phyloP scores from a whole-genome alignment of 1,140 invertebrate species.

The Zaprionus gabonicus region DNA sequence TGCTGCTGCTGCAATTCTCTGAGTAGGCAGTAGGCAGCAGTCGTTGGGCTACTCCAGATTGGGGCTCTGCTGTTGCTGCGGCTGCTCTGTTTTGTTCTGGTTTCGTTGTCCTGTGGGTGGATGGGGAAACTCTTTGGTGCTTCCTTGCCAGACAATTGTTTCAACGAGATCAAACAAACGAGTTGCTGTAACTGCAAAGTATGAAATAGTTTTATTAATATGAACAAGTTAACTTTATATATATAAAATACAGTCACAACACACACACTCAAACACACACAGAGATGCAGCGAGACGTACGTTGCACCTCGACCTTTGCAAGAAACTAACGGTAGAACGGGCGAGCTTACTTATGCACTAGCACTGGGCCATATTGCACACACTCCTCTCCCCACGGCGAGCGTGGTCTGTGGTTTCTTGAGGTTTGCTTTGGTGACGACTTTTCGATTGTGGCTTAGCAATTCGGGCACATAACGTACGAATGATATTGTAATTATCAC shows the following conservation, averaged over 20 bases:
- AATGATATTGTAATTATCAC: constrained; percentile 30
- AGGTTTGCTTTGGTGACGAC: background rate
- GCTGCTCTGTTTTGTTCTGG: constrained; percentile 20
- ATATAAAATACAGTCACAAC: background rate
- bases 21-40: constrained; percentile 66
- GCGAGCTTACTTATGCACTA: constrained; percentile 37
- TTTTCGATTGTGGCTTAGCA: background rate
- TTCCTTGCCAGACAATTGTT: constrained; percentile 62
- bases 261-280: constrained; percentile 14
- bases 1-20: constrained; percentile 43
- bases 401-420: constrained; percentile 10
- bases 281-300: constrained; percentile 1
- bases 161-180: constrained; percentile 59
- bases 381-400: background rate
- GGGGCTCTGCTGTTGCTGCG: constrained; percentile 37
- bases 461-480: constrained; percentile 25
- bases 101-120: constrained; percentile 44
- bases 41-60: constrained; percentile 61
- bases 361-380: constrained; percentile 23
- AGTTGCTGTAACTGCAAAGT: constrained; percentile 52
- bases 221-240: constrained; percentile 2
- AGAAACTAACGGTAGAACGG: background rate
- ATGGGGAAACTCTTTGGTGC: constrained; percentile 76
- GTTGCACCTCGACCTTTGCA: constrained; percentile 27
- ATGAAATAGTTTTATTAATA: constrained; percentile 6